Percentiles rank a stretch among this genome's conserved stretches.
These are phyloP conservation scores for Indicator maculatus DNA, from an alignment of 2,113 vertebrate species.

Conservation along the genomic window DNA sequence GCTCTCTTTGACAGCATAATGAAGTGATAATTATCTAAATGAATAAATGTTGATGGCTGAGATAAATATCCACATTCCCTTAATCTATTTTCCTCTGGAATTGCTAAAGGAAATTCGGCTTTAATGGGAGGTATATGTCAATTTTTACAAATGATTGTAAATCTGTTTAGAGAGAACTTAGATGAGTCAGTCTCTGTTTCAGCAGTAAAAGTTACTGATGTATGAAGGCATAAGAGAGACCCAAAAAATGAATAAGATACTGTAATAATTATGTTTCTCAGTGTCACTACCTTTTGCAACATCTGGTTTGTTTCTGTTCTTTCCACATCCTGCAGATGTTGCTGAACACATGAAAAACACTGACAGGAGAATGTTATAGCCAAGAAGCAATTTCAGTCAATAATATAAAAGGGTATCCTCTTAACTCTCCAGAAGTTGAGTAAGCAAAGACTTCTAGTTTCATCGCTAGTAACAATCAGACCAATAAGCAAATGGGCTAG, in stretches of 20 bases:
- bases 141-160: slow-evolving; percentile 72
- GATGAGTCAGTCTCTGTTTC: slow-evolving; percentile 54
- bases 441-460: slow-evolving; percentile 75
- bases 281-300: slow-evolving; percentile 80
- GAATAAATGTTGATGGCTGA: slow-evolving; percentile 82
- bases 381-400: slow-evolving; percentile 72
- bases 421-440: slow-evolving; percentile 74
- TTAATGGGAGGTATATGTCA: slow-evolving; percentile 78
- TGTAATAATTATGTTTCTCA: slow-evolving; percentile 76
- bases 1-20: slow-evolving; percentile 75
- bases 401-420: slow-evolving; percentile 76
- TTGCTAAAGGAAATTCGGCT: slow-evolving; percentile 82
- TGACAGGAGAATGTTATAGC: slow-evolving; percentile 75
- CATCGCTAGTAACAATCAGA: slow-evolving; percentile 77
- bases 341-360: slow-evolving; percentile 73
- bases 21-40: slow-evolving; percentile 84
- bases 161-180: slow-evolving; percentile 72
- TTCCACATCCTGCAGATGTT: slow-evolving; percentile 83
- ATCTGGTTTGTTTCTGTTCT: slow-evolving; percentile 82
- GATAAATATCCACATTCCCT: slow-evolving; percentile 78
- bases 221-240: slow-evolving; percentile 68
- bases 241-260: slow-evolving; percentile 22
- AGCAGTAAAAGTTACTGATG: slow-evolving; percentile 70
- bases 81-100: slow-evolving; percentile 79
- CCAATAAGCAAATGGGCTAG: slow-evolving; percentile 75